phyloP scores from a whole-genome alignment of 2,797 vertebrate species.

The Phoxinus dragarum region DNA sequence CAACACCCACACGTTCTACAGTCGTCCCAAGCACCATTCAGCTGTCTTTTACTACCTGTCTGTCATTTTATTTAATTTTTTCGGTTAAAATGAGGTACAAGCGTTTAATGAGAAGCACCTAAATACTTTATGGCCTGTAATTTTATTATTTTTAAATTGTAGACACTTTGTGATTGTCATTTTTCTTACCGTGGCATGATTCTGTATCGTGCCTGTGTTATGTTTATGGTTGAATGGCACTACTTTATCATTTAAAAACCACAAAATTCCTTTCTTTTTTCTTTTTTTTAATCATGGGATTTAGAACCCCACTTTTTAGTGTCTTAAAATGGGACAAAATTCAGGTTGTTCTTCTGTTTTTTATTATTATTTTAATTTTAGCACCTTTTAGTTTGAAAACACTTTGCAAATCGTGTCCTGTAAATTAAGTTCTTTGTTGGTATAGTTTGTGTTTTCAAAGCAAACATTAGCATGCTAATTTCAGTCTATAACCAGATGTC shows the following conservation, averaged over 20 bases:
- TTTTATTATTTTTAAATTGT: background rate
- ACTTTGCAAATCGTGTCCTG: slow-evolving; percentile 25
- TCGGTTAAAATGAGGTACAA: background rate
- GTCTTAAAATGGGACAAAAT: slow-evolving; percentile 42
- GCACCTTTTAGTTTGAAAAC: slow-evolving; percentile 35
- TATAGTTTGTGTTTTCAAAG: slow-evolving; percentile 26
- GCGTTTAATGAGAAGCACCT: slow-evolving; percentile 14
- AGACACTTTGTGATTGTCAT: slow-evolving; percentile 21
- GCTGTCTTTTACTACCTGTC: slow-evolving; percentile 52
- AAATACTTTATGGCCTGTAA: slow-evolving; percentile 4
- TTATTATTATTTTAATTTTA: slow-evolving; percentile 27
- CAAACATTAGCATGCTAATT: slow-evolving; percentile 24
- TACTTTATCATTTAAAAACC: background rate
- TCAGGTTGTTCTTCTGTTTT: slow-evolving; percentile 10
- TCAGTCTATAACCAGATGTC: slow-evolving; percentile 28
- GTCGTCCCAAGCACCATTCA: background rate
- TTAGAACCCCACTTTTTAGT: background rate
- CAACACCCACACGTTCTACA: background rate
- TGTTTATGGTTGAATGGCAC: slow-evolving; percentile 1
- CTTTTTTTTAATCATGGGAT: background rate
- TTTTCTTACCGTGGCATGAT: background rate
- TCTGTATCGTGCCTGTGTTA: background rate
- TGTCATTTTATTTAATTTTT: slow-evolving; percentile 5
- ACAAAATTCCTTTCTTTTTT: background rate
- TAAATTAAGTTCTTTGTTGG: slow-evolving; percentile 38